These are phyloP conservation scores for Leptinotarsa texana DNA, from an alignment of 1,140 invertebrate species.

Conservation along the genomic window DNA sequence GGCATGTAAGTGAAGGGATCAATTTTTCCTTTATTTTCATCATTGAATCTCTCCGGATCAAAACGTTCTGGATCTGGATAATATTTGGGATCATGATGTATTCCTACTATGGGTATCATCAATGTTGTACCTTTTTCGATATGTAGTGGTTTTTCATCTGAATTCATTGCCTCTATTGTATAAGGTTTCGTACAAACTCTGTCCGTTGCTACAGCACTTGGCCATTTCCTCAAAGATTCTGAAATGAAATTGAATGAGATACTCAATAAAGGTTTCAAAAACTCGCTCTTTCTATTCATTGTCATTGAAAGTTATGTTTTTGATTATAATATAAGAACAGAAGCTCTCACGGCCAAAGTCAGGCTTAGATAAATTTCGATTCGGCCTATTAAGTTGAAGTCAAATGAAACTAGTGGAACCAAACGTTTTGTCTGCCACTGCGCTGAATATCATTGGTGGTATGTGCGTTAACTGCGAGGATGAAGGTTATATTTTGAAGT, in stretches of 20 bases:
- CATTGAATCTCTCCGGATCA: slow-evolving; percentile 44
- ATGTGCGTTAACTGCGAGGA: no score
- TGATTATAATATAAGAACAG: no score
- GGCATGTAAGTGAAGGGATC: slow-evolving; percentile 60
- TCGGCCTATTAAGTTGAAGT: no score
- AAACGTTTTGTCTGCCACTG: no score
- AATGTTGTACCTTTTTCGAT: slow-evolving; percentile 49
- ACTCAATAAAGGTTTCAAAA: no score
- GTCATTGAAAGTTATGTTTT: no score
- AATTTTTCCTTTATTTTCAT: slow-evolving; percentile 48
- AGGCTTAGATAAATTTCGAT: no score
- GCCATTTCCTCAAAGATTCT: slow-evolving; percentile 65
- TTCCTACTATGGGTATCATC: slow-evolving; percentile 29
- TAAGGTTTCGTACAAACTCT: slow-evolving; percentile 61
- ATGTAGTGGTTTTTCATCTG: slow-evolving; percentile 54
- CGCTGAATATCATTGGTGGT: no score
- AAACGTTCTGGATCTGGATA: slow-evolving; percentile 42
- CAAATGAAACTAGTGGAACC: no score
- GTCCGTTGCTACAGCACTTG: slow-evolving; percentile 58
- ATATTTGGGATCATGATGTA: slow-evolving; percentile 43
- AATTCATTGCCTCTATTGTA: slow-evolving; percentile 36
- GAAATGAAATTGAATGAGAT: slow-evolving; percentile 25
- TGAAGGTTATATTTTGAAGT: no score
- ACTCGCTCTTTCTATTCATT: no score
- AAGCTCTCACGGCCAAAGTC: no score